A percentile compares a stretch with the other conserved stretches of the same genome.
phyloP scores from a whole-genome alignment of 1,140 invertebrate genomes.

The Drosophila eugracilis region DNA sequence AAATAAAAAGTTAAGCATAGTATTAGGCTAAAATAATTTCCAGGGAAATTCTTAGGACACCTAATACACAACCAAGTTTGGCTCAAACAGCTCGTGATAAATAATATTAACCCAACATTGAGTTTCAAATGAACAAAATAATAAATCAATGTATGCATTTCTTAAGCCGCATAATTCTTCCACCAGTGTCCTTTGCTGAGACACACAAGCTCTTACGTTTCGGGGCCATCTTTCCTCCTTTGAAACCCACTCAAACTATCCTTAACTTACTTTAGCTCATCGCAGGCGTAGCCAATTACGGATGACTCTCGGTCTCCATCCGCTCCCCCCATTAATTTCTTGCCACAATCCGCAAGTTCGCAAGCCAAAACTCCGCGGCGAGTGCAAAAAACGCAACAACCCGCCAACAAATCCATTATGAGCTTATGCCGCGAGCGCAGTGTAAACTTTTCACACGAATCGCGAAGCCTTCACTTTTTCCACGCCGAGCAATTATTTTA shows the following conservation, averaged over 20 bases:
- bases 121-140: too few relatives aligned
- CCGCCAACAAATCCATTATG: slow-evolving; percentile 77
- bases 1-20: too few relatives aligned
- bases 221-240: background rate
- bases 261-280: slow-evolving; percentile 68
- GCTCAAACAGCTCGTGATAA: too few relatives aligned
- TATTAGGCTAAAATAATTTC: too few relatives aligned
- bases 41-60: too few relatives aligned
- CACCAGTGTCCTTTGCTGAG: background rate
- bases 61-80: too few relatives aligned
- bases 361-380: slow-evolving; percentile 36
- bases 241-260: slow-evolving; percentile 49
- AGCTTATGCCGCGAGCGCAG: slow-evolving; percentile 77
- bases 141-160: too few relatives aligned
- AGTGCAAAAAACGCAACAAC: slow-evolving; percentile 49
- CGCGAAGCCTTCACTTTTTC: slow-evolving; percentile 59
- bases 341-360: slow-evolving; percentile 43
- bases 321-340: slow-evolving; percentile 29
- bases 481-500: slow-evolving; percentile 74
- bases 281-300: slow-evolving; percentile 46
- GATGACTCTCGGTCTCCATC: background rate
- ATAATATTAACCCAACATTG: too few relatives aligned
- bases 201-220: slow-evolving; percentile 28
- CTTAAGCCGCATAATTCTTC: too few relatives aligned
- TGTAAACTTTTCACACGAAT: slow-evolving; percentile 80